Evolutionary conservation across 1,140 invertebrate genomes (phyloP).

Genomic region (Paraescarpia echinospica): DNA sequence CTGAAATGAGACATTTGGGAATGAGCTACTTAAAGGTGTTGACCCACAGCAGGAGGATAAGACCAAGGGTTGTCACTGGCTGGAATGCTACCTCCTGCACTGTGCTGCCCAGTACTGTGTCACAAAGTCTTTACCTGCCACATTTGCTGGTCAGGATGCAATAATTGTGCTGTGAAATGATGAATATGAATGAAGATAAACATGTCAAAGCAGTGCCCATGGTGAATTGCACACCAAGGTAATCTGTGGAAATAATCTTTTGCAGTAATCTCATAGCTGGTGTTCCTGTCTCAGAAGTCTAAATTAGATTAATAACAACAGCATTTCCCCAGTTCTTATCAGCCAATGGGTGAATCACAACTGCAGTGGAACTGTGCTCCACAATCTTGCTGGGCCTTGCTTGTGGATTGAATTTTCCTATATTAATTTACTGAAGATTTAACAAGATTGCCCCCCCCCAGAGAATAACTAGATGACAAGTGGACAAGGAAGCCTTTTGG

Average conservation of each 20-base stretch:
- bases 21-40: background rate
- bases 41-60: background rate
- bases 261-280: background rate
- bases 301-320: slow-evolving; percentile 2
- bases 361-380: background rate
- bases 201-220: background rate
- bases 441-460: too few relatives aligned
- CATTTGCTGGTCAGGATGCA: background rate
- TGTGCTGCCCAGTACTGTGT: background rate
- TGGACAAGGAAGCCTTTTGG: too few relatives aligned
- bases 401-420: background rate
- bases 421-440: background rate
- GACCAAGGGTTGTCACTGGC: background rate
- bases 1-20: background rate
- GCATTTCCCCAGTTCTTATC: background rate
- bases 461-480: too few relatives aligned
- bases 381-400: background rate
- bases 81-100: too few relatives aligned
- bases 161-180: background rate
- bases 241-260: background rate
- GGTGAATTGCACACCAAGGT: background rate
- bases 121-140: background rate
- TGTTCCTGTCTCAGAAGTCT: background rate
- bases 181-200: background rate
- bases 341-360: background rate